Base-by-base conservation (phyloP, 2,113 vertebrate species). In the Symphodus melops region DNA sequence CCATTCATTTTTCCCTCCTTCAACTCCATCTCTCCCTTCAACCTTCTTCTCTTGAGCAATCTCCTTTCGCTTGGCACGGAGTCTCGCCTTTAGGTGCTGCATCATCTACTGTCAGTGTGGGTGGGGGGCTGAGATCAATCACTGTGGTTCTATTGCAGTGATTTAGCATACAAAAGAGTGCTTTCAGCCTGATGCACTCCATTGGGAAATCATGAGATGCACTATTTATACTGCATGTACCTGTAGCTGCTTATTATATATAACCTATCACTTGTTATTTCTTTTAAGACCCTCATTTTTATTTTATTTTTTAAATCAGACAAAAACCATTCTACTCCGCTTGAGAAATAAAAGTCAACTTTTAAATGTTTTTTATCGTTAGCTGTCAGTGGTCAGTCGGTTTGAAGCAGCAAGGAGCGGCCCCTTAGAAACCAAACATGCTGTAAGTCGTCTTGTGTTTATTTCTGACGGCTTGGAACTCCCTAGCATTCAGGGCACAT, bases 101-200 rank as follows among this genome's bases (percentile, higher is more conserved):
- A 82, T 89, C 88, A 83, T 80, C 74, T 75, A 41, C 85, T 78
- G 83, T 82, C 79, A 69, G 82, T 75, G 86, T 88, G 84, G 75
- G 83, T 68, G 84, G 83, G 77, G 77, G 81, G 67, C 70, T 57
- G 58, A 83, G 72, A 90, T 91, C 89, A 88, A 86, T 90, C 79
- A 75, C 65, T 71, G 60, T 19, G 68, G 75, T 63, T 82, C 83
- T 86, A 84, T 87, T 85, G 87, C 84, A 82, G 69, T 75, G 59
- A 73, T 84, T 88, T 89, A 81, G 80, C 81, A 89, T 89, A 87
- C 81, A 89, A 82, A 82, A 75, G 69, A 87, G 79, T 74, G 77
- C 81, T 86, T 86, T 81, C 79, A 89, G 80, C 83, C 75, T 86
- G 70, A 82, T 85, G 41, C 44, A n/a, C 58, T 68, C 89, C 77